Evolutionary conservation across 2,888 invertebrate genomes (phyloP).

Genomic region (Xanthia togata): DNA sequence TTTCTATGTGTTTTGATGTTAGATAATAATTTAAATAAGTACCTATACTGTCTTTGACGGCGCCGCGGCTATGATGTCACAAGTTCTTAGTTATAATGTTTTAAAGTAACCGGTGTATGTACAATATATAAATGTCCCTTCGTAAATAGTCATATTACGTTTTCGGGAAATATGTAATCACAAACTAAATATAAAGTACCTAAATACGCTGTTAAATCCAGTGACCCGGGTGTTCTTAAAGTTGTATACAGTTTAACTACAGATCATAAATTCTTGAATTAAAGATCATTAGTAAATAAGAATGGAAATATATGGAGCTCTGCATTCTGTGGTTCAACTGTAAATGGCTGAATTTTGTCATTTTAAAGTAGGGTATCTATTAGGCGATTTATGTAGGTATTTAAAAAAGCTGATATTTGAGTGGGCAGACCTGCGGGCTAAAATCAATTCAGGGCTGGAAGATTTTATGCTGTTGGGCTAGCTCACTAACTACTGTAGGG

Average conservation of each 20-base stretch:
- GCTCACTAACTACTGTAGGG: neutral
- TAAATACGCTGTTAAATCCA: neutral
- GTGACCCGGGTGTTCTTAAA: neutral
- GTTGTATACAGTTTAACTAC: constrained; percentile 32
- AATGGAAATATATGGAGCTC: neutral
- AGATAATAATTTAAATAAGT: constrained; percentile 49
- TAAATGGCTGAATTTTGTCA: constrained; percentile 32
- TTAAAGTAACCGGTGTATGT: constrained; percentile 36
- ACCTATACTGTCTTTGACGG: constrained; percentile 30
- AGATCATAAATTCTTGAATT: neutral
- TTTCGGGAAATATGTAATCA: constrained; percentile 23
- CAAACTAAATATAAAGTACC: neutral
- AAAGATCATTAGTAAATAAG: constrained; percentile 25
- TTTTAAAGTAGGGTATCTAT: constrained; percentile 48
- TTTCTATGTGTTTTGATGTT: constrained; percentile 41
- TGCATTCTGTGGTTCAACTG: constrained; percentile 40
- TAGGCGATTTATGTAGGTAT: constrained; percentile 8
- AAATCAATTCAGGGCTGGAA: constrained; percentile 8
- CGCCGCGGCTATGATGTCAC: constrained; percentile 52
- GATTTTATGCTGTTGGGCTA: constrained; percentile 1
- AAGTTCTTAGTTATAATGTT: constrained; percentile 49
- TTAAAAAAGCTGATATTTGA: neutral
- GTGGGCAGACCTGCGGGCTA: neutral
- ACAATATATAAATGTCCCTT: constrained; percentile 34
- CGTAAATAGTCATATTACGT: constrained; percentile 28